Percentiles rank a stretch among this genome's conserved stretches.
phyloP scores from a whole-genome alignment of 2,797 vertebrate genomes.

The Ataeniobius toweri region DNA sequence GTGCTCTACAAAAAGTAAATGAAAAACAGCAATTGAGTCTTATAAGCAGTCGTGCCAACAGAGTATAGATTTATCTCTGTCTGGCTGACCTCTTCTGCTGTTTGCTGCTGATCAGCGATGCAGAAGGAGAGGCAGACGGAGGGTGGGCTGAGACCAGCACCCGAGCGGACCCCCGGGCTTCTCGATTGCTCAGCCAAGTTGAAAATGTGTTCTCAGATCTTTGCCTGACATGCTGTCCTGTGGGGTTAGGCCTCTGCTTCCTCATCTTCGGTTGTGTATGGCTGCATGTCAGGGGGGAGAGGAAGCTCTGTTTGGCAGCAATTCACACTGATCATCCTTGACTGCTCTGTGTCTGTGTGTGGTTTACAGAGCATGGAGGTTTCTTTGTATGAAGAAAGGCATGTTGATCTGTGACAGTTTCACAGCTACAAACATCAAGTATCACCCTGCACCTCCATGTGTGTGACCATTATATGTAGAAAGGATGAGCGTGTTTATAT shows the following conservation, averaged over 20 bases:
- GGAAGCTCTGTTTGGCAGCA: conserved; percentile 57
- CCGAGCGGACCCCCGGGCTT: conserved; percentile 68
- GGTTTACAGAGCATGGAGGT: conserved; percentile 39
- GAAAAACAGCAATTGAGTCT: conserved; percentile 63
- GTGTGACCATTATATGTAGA: conserved; percentile 8
- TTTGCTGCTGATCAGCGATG: conserved; percentile 59
- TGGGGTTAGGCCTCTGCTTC: conserved; percentile 52
- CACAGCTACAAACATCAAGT: conserved; percentile 25
- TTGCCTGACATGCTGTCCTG: conserved; percentile 77
- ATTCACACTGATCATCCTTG: conserved; percentile 68
- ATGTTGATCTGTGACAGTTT: conserved; percentile 39
- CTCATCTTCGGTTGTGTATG: conserved; percentile 35
- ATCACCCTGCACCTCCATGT: conserved; percentile 20
- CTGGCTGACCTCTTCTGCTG: conserved; percentile 61
- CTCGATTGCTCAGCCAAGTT: conserved; percentile 82
- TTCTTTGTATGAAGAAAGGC: conserved; percentile 35
- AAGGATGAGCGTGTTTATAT: conserved; percentile 4
- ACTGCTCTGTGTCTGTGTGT: conserved; percentile 43
- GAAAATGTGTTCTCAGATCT: conserved; percentile 85
- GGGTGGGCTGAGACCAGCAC: conserved; percentile 75
- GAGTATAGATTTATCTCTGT: conserved; percentile 71
- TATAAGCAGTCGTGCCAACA: conserved; percentile 50
- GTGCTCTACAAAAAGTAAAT: conserved; percentile 31
- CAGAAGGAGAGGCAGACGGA: conserved; percentile 64
- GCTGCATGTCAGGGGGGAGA: conserved; percentile 41